Base-by-base conservation (phyloP, 2,888 invertebrate species). In the Lepidochrysops patricia region DNA sequence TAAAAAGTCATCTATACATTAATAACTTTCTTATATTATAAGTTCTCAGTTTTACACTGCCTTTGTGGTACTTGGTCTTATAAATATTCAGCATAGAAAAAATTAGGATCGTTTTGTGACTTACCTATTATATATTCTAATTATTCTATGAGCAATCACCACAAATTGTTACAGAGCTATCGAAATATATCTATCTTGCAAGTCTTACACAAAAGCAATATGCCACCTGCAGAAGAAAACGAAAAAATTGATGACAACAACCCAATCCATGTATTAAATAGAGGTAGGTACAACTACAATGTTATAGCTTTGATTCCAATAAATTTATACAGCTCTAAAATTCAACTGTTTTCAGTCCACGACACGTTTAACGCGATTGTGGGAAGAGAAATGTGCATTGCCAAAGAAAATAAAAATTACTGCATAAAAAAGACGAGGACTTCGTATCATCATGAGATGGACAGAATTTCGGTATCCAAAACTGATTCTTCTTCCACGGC, bases 131-230 rank as follows among this genome's bases (percentile, higher is more conserved):
- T n/a, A n/a, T n/a, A n/a, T n/a, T n/a, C n/a, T n/a, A n/a, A n/a
- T n/a, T n/a, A n/a, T n/a, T n/a, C n/a, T n/a, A n/a, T n/a, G n/a
- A n/a, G n/a, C n/a, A n/a, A n/a, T n/a, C n/a, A n/a, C n/a, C n/a
- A n/a, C n/a, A 15, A 49, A 59, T 52, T 57, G 49, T 62, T 80
- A 50, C 70, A 89, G 88, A 74, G 70, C 65, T 87, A 71, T 60
- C 77, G 71, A 58, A 77, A 87, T 61, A 77, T 89, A 3, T 84
- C 86, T 6, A 61, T 86, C 37, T 67, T 89, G 60, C 84, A 88
- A 85, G 82, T 89, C 12, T 71, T 88, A 34, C 88, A 88, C 71
- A 89, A 86, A 77, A 81, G 82, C 1, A 87, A 86, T 64, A 69
- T 68, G 12, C 72, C 76, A 9, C 58, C 66, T 27, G n/a, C 60